Percentiles rank a stretch among this genome's conserved stretches.
These are phyloP conservation scores for Pterophyllum scalare DNA, from an alignment of 2,113 vertebrate species.

Conservation along the genomic window DNA sequence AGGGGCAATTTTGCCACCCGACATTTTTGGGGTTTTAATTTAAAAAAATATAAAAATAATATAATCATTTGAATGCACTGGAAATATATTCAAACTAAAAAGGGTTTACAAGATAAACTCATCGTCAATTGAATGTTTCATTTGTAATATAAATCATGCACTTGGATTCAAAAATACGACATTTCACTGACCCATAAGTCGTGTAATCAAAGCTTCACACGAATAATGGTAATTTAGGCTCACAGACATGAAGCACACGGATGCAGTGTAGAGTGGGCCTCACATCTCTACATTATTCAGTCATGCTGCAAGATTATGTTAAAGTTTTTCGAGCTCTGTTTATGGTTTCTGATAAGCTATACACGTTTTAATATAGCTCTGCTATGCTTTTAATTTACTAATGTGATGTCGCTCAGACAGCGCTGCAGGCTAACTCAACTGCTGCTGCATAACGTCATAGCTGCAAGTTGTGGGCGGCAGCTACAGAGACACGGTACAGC, in stretches of 20 bases:
- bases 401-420: background rate
- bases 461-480: constrained; percentile 31
- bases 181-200: background rate
- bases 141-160: background rate
- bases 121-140: background rate
- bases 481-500: background rate
- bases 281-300: background rate
- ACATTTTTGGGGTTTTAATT: background rate
- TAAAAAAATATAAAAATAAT: background rate
- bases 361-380: background rate
- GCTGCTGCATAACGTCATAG: constrained; percentile 54
- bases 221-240: background rate
- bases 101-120: background rate
- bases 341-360: background rate
- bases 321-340: background rate
- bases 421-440: constrained; percentile 24
- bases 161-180: background rate
- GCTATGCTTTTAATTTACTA: background rate
- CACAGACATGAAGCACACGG: background rate
- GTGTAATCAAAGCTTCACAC: background rate
- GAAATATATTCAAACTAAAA: background rate
- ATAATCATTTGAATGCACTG: background rate
- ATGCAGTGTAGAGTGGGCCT: background rate
- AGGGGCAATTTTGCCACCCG: too few relatives aligned
- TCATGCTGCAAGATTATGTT: background rate